A percentile compares a stretch with the other conserved stretches of the same genome.
phyloP scores from a whole-genome alignment of 2,797 vertebrate species.

The Spondyliosoma cantharus region DNA sequence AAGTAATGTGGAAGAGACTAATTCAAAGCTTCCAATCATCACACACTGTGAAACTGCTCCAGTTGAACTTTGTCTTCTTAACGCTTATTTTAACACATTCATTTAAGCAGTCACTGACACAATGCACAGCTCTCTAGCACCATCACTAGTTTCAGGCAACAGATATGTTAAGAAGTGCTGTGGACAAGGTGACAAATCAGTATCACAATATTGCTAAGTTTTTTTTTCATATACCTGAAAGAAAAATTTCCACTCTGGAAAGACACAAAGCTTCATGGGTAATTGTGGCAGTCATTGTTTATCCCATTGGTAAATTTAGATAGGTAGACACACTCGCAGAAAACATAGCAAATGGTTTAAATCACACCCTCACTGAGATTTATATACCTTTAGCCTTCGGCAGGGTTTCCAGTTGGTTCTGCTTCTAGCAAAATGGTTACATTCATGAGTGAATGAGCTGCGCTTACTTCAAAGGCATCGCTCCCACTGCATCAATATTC shows the following conservation, averaged over 20 bases:
- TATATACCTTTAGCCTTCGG: constrained; percentile 62
- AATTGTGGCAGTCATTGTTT: constrained; percentile 36
- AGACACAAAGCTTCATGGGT: constrained; percentile 7
- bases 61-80: not conserved
- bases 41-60: not conserved
- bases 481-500: constrained; percentile 1
- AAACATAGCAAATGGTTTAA: not conserved
- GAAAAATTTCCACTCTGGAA: not conserved
- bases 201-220: not conserved
- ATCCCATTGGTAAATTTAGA: not conserved
- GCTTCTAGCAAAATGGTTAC: constrained; percentile 9
- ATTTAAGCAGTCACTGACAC: too few relatives aligned
- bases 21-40: not conserved
- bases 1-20: not conserved
- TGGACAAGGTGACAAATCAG: not conserved
- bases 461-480: not conserved
- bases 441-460: constrained; percentile 41
- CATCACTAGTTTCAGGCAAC: too few relatives aligned
- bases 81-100: not conserved
- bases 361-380: constrained; percentile 30
- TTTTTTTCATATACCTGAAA: not conserved
- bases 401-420: constrained; percentile 55
- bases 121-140: too few relatives aligned
- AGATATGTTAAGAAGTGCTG: not conserved
- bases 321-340: not conserved